Conservation (phyloP, 2,888 invertebrate species). For the Torymus texanus region DNA sequence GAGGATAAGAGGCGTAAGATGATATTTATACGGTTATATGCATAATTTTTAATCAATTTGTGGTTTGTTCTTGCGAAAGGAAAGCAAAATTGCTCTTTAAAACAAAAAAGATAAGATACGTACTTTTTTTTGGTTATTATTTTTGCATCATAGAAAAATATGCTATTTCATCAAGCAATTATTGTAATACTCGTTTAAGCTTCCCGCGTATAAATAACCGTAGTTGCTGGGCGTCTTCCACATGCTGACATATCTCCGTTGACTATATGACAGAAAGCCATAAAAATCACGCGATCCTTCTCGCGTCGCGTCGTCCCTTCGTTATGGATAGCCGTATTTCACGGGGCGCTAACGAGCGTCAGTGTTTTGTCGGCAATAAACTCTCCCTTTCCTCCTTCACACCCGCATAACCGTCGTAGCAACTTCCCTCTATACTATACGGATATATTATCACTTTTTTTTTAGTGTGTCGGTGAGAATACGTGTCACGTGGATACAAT, state of each 20-base stretch:
- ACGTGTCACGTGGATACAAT: too few relatives aligned
- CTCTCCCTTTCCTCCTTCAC: conserved; percentile 50
- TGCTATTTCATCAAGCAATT: too few relatives aligned
- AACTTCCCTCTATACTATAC: not conserved
- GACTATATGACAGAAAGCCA: conserved; percentile 53
- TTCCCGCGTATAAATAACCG: not conserved
- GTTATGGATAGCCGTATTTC: conserved; percentile 71
- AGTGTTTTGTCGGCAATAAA: conserved; percentile 71
- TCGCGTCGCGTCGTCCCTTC: conserved; percentile 58
- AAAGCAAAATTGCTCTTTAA: too few relatives aligned
- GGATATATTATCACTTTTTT: too few relatives aligned
- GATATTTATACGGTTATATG: too few relatives aligned
- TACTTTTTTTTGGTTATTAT: too few relatives aligned
- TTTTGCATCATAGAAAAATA: too few relatives aligned
- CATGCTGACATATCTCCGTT: conserved; percentile 11
- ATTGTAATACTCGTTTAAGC: conserved; percentile 67
- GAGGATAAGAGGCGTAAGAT: too few relatives aligned
- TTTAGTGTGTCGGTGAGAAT: too few relatives aligned
- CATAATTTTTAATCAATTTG: too few relatives aligned
- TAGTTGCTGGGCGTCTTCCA: not conserved
- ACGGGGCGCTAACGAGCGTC: conserved; percentile 69
- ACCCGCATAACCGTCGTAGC: not conserved
- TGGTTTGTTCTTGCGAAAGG: too few relatives aligned
- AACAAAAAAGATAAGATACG: conserved; percentile 13
- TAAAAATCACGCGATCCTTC: conserved; percentile 62